Base-by-base conservation (phyloP, 53 echinoderm and acorn worm species). In the Patiria pectinifera region DNA sequence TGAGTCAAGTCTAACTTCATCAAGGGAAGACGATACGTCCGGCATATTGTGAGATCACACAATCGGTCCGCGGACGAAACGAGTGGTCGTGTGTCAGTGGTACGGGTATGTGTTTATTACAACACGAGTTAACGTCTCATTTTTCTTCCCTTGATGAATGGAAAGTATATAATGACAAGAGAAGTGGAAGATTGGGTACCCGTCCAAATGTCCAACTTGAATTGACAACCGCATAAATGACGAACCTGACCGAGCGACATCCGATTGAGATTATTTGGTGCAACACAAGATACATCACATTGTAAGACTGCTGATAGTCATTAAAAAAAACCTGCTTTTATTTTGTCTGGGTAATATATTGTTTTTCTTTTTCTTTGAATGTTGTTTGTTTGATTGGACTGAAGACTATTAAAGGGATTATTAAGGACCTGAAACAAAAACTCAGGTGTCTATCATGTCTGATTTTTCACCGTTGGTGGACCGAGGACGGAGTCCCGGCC, bases 171-270 rank as follows among this genome's bases (percentile, higher is more conserved):
- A 69, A 69, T 85, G 63, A 85, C 43, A 43, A 69, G 18, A 85
- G 60, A 83, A 35, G 70, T 69, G 85, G 85, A 45, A 66, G 69
- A 69, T 85, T 85, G 45, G 85, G 85, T 69, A 85, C 85, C 66
- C 85, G 85, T 66, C 85, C 63, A 2, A 60, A 26, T 11, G 16
- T 61, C 59, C 62, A 83, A 61, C 25, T 24, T 24, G 60, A 44
- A 63, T 3, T 83, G 83, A 62, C 63, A 85, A 70, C 45, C 19
- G n/a, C 16, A 85, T 21, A 21, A 26, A 43, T 8, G 85, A 13
- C 25, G 15, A 63, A 19, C 2, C 70, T 6, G 83, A 53, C 53
- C 8, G 53, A 53, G n/a, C 23, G 22, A 22, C 12, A 22, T 58
- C 12, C 58, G 82, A 82, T 82, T 53, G 35, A 35, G 35, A 35